Percentiles rank a stretch among this genome's conserved stretches.
Evolutionary conservation across 2,888 invertebrate species (phyloP).

Genomic region (Gandaritis pyraliata): DNA sequence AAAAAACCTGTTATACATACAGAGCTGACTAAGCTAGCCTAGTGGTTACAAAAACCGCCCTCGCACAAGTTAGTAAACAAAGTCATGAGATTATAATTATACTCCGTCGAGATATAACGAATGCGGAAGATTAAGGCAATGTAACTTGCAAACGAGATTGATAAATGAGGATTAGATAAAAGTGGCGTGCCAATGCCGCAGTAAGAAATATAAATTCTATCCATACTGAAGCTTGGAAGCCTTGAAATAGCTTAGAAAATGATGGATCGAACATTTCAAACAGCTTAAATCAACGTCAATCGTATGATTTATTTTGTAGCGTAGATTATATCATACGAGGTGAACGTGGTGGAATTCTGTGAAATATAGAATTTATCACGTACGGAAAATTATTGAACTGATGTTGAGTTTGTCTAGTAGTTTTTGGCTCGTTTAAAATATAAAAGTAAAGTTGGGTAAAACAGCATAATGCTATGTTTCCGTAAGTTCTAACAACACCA

Average conservation of each 20-base stretch:
- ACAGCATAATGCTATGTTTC: too few species aligned
- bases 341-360: too few species aligned
- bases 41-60: not conserved
- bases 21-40: too few species aligned
- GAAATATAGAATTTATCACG: not conserved
- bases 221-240: conserved; percentile 23
- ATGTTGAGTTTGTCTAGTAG: not conserved
- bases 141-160: conserved; percentile 34
- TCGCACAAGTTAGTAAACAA: not conserved
- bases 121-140: conserved; percentile 29
- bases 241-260: conserved; percentile 29
- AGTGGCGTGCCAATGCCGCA: conserved; percentile 30
- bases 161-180: conserved; percentile 36
- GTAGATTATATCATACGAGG: not conserved
- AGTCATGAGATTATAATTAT: not conserved
- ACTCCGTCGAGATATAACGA: conserved; percentile 14
- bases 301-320: conserved; percentile 19
- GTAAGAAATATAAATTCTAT: conserved; percentile 31
- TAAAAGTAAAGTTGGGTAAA: too few species aligned
- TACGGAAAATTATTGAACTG: conserved; percentile 4
- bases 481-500: too few species aligned
- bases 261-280: conserved; percentile 30
- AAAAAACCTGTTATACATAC: too few species aligned
- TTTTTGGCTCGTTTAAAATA: not conserved
- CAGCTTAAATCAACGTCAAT: conserved; percentile 24